A percentile compares a stretch with the other conserved stretches of the same genome.
phyloP scores from a whole-genome alignment of 2,797 vertebrate species.

The Hypotaenidia philippensis region DNA sequence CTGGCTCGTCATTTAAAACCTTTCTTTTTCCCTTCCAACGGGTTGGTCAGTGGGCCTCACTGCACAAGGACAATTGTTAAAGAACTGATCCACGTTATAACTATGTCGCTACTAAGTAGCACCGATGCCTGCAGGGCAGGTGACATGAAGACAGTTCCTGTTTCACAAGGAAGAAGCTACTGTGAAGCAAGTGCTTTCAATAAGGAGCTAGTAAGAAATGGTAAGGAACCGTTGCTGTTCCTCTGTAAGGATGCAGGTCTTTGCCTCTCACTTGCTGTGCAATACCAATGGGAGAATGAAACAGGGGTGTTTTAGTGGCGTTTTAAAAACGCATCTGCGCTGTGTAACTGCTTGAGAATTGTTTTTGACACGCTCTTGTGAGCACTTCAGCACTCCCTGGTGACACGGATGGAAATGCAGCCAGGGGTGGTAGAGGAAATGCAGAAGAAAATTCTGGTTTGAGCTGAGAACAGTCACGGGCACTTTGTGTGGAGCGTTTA shows the following conservation, averaged over 20 bases:
- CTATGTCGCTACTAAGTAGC: constrained; percentile 87
- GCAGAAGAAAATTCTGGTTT: neutral
- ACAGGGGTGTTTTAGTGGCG: neutral
- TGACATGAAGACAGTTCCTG: constrained; percentile 76
- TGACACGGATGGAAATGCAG: neutral
- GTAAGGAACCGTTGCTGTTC: constrained; percentile 72
- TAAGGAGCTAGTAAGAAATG: constrained; percentile 85
- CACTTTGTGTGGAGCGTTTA: neutral
- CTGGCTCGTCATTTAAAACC: constrained; percentile 91
- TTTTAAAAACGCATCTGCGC: neutral
- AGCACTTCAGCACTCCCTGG: neutral
- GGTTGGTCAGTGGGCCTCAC: constrained; percentile 85
- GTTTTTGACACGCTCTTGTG: neutral
- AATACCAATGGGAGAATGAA: neutral
- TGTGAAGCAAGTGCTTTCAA: constrained; percentile 92
- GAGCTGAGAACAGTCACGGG: neutral
- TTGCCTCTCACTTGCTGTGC: neutral
- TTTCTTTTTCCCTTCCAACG: constrained; percentile 90
- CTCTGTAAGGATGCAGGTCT: fast-evolving
- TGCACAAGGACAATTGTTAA: constrained; percentile 87
- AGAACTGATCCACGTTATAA: constrained; percentile 93
- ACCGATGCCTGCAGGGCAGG: constrained; percentile 81
- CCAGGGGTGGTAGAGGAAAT: neutral
- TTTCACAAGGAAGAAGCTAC: constrained; percentile 84
- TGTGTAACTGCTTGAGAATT: neutral